Evolutionary conservation across 2,888 invertebrate species (phyloP), one percentile per base, ranked within the genome.

Genomic region (Agrotis puta): DNA sequence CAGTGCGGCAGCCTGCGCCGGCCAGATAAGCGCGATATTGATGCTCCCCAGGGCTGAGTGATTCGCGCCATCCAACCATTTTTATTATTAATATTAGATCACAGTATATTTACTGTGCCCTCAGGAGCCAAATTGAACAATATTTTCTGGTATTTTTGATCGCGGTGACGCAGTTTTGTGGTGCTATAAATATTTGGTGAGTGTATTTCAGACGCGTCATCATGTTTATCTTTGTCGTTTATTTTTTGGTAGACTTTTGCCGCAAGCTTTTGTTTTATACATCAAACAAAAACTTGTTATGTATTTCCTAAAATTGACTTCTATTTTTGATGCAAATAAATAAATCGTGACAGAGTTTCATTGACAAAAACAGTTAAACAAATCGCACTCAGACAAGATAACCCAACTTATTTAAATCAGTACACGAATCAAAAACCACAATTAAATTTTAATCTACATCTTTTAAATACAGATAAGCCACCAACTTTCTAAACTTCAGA

Each of bases 21-120:
- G 64, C 57, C 83, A 82, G 90, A 89, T 89, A 89, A 89, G 87
- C 81, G 76, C 84, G 76, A 85, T 90, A 90, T 90, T 90, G 90
- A 90, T 90, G 89, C 74, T 83, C 86, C 84, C 86, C 48, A 57
- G 84, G 85, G 81, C 82, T 88, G 89, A 89, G 83, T 87, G 90
- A 90, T 90, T 84, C 85, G 78, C 80, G 70, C 75, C 84, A 85
- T 77, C 75, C 75, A 81, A 78, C 83, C 82, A 86, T 88, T 88
- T 87, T 89, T 88, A 86, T 89, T 88, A 87, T 85, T 87, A 87
- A 81, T 84, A 85, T 81, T 75, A 77, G 67, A 83, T 84, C 78
- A 78, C 68, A 79, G 82, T 64, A 82, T 83, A 84, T 83, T 82
- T 82, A 84, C 85, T 63, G 77, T 64, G 77, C 81, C 65, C 70